These are phyloP conservation scores for Probosciger aterrimus DNA, from an alignment of 2,113 vertebrate species.

Conservation along the genomic window DNA sequence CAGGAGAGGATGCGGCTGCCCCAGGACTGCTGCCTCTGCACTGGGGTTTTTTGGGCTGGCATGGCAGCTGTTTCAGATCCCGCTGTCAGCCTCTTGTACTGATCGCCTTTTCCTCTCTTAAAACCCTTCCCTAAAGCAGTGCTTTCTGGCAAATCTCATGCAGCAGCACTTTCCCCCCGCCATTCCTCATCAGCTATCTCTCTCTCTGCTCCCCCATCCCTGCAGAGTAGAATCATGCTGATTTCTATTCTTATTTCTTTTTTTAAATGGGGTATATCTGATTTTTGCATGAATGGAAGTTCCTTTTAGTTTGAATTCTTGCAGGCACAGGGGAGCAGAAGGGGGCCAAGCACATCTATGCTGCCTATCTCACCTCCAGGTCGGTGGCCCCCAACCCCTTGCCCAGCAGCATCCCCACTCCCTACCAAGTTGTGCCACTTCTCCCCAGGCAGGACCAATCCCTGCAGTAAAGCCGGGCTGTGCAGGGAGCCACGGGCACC, in stretches of 20 bases:
- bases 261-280: neutral
- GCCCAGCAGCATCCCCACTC: fast-evolving
- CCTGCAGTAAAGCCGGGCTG: fast-evolving
- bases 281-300: neutral
- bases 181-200: neutral
- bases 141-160: neutral
- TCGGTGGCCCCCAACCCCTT: neutral
- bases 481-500: fast-evolving
- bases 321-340: fast-evolving
- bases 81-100: neutral
- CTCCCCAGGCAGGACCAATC: neutral
- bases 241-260: too few relatives aligned
- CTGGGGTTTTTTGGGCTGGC: fast-evolving
- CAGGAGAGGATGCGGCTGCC: fast-evolving
- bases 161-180: neutral
- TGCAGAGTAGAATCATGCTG: neutral
- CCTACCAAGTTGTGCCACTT: neutral
- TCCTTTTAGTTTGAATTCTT: neutral
- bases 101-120: neutral
- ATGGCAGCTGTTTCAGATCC: neutral
- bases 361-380: fast-evolving
- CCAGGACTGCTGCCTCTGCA: fast-evolving
- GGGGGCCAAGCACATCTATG: fast-evolving
- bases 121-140: neutral
- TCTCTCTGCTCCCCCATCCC: neutral